phyloP scores from a whole-genome alignment of 2,888 invertebrate genomes.

The Drosophila nr. fundita region DNA sequence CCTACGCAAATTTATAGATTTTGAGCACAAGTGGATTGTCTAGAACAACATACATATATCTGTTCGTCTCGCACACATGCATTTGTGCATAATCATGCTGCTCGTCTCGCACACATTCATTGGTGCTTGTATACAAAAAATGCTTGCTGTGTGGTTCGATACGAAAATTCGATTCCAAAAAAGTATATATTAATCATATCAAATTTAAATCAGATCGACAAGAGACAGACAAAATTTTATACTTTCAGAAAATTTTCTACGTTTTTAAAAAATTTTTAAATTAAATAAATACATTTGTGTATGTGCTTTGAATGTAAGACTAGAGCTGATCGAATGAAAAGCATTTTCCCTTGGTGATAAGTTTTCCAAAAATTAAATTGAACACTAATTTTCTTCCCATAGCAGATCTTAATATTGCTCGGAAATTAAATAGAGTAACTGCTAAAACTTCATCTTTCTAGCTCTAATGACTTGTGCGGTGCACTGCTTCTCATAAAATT shows the following conservation, averaged over 20 bases:
- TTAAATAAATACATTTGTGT: background rate
- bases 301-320: background rate
- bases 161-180: background rate
- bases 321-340: background rate
- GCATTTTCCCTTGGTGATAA: background rate
- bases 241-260: background rate
- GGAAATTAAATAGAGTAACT: background rate
- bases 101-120: background rate
- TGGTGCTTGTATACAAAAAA: background rate
- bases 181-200: background rate
- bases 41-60: background rate
- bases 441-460: background rate
- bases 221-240: background rate
- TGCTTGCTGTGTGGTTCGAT: background rate
- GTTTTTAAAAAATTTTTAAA: background rate
- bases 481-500: background rate
- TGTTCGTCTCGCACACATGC: background rate
- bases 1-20: background rate
- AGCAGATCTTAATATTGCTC: rapidly evolving
- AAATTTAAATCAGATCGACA: background rate
- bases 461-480: too few species aligned
- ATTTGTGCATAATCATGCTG: background rate
- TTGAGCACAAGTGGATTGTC: background rate
- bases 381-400: background rate
- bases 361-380: background rate